These are phyloP conservation scores for Perca schrenkii DNA, from an alignment of 2,113 vertebrate species.

Conservation along the genomic window DNA sequence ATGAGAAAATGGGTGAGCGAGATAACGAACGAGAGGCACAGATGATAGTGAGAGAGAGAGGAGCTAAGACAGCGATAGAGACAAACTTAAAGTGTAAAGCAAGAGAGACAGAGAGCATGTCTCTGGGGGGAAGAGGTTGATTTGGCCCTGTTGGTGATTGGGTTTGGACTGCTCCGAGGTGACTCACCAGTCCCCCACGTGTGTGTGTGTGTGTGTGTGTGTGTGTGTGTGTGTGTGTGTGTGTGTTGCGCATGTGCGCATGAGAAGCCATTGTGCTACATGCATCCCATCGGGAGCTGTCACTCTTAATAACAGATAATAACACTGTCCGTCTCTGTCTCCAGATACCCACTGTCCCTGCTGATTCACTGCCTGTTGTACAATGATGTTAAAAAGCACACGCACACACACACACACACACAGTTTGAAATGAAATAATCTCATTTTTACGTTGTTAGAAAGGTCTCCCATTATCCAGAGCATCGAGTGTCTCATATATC, in stretches of 20 bases:
- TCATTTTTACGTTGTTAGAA: slow-evolving; percentile 26
- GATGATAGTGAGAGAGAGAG: slow-evolving; percentile 18
- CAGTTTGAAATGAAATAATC: slow-evolving; percentile 48
- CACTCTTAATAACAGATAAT: slow-evolving; percentile 70
- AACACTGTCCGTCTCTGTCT: slow-evolving; percentile 57
- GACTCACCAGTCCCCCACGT: slow-evolving; percentile 66
- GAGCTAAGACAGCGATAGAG: slow-evolving; percentile 16
- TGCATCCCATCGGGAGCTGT: slow-evolving; percentile 53
- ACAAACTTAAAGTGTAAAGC: slow-evolving; percentile 32
- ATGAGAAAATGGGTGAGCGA: slow-evolving; percentile 59
- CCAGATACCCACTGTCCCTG: slow-evolving; percentile 53
- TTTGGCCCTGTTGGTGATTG: slow-evolving; percentile 68
- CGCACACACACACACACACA: background rate
- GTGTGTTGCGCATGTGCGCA: slow-evolving; percentile 8
- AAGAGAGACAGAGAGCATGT: slow-evolving; percentile 41
- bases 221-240: slow-evolving; percentile 9
- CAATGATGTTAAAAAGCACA: slow-evolving; percentile 31
- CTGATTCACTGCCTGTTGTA: slow-evolving; percentile 48
- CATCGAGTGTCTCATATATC: slow-evolving; percentile 35
- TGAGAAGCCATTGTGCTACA: slow-evolving; percentile 20
- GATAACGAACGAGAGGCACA: slow-evolving; percentile 31
- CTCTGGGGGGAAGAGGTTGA: slow-evolving; percentile 61
- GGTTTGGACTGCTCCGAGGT: slow-evolving; percentile 66
- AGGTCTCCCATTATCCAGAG: slow-evolving; percentile 28
- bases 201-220: slow-evolving; percentile 18